These are phyloP conservation scores for Dyspetes luteomarginatus DNA, from an alignment of 2,888 invertebrate genomes.

Conservation along the genomic window DNA sequence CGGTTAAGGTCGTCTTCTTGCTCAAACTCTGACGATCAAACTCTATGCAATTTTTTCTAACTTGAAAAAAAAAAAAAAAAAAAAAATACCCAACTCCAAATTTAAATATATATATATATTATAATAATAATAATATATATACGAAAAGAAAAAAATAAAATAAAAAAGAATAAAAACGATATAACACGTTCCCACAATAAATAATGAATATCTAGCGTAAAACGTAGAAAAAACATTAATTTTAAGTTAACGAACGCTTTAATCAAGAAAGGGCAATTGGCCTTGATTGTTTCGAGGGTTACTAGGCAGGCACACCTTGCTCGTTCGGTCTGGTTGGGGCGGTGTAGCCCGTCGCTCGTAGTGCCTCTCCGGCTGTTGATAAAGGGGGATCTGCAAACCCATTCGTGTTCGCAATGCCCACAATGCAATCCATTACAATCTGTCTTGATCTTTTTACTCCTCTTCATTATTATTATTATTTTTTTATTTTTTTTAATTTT, in stretches of 20 bases:
- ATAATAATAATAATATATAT: constrained; percentile 16
- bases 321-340: constrained; percentile 84
- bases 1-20: constrained; percentile 55
- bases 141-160: constrained; percentile 25
- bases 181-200: constrained; percentile 65
- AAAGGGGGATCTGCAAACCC: constrained; percentile 86
- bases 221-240: constrained; percentile 81
- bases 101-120: constrained; percentile 23
- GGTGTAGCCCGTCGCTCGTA: constrained; percentile 83
- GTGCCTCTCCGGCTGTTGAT: constrained; percentile 86
- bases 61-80: constrained; percentile 26
- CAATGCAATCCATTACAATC: constrained; percentile 69
- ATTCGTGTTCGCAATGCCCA: constrained; percentile 84
- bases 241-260: constrained; percentile 83
- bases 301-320: constrained; percentile 84
- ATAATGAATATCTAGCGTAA: constrained; percentile 74
- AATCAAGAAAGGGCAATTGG: constrained; percentile 81
- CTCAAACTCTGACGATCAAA: constrained; percentile 62
- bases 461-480: constrained; percentile 61
- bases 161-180: constrained; percentile 32
- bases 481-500: constrained; percentile 32
- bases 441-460: constrained; percentile 49
- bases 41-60: constrained; percentile 61
- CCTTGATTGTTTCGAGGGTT: constrained; percentile 81
- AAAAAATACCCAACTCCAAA: constrained; percentile 20